Evolutionary conservation across 1,140 invertebrate genomes (phyloP).

Genomic region (Drosophila obscura): DNA sequence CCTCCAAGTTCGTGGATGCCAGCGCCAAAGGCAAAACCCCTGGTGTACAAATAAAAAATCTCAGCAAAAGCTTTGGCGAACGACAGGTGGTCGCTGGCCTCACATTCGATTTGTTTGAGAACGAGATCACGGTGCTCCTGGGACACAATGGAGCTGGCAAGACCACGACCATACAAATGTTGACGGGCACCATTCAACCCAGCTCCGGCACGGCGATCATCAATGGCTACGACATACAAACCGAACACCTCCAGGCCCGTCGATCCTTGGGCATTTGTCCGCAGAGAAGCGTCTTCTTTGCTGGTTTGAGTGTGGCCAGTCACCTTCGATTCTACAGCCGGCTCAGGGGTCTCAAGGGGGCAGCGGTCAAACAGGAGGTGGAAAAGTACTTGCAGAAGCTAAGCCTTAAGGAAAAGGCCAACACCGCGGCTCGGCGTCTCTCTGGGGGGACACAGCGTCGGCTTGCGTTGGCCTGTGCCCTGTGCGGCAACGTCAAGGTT

Average conservation of each 20-base stretch:
- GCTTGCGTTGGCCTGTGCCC: conserved; percentile 89
- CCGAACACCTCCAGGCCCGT: conserved; percentile 86
- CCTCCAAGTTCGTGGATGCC: no score
- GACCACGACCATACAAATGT: conserved; percentile 91
- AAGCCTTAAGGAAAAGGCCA: conserved; percentile 85
- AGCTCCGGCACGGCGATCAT: conserved; percentile 88
- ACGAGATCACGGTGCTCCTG: conserved; percentile 89
- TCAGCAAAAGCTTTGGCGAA: conserved; percentile 86
- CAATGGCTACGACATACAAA: conserved; percentile 88
- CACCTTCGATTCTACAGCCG: conserved; percentile 94
- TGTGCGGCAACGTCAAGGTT: conserved; percentile 87
- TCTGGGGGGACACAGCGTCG: conserved; percentile 94
- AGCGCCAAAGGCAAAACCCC: conserved; percentile 83
- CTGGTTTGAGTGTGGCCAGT: conserved; percentile 93
- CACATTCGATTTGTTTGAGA: conserved; percentile 88
- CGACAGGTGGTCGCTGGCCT: conserved; percentile 88
- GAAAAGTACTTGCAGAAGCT: conserved; percentile 88
- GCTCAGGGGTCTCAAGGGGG: conserved; percentile 87
- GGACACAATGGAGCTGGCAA: conserved; percentile 90
- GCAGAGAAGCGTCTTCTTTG: conserved; percentile 96
- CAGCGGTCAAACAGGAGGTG: conserved; percentile 86
- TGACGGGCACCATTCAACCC: conserved; percentile 89
- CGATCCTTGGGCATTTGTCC: conserved; percentile 93
- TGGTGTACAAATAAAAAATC: conserved; percentile 86
- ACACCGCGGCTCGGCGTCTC: conserved; percentile 86